Base-by-base conservation (phyloP, 2,113 vertebrate genomes). In the Opisthocomus hoazin region DNA sequence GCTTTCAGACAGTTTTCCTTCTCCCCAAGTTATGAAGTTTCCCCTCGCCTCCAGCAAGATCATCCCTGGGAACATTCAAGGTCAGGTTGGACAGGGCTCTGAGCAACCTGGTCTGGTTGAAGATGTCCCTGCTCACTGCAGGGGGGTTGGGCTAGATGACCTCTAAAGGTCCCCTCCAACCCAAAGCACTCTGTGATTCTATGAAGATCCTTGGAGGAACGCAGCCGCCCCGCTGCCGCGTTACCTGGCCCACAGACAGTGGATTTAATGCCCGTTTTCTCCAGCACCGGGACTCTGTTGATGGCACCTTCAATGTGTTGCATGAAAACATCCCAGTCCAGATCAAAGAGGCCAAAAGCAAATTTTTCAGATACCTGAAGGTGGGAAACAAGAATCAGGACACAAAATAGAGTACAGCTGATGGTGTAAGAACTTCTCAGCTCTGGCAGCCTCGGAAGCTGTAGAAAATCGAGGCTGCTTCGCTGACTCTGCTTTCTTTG, bases 281-380 rank as follows among this genome's bases (percentile, higher is more conserved):
- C 99, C 97, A 99, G 97, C 70, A 94, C 97, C 0, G 99, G 99
- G 22, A 99, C 98, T 34, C 99, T 98, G 97, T 99, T 99, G 87
- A 99, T 58, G 20, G 99, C 99, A 2, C 99, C 99, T 54, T 99
- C 98, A 0, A 99, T 99, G 92, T 99, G 99, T 74, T 99, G 99
- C 92, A 94, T 98, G 96, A 99, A 99, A 37, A 99, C 98, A 15
- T 99, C 99, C 99, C 99, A 99, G 96, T 99, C 98, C 98, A 99
- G 97, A 92, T 99, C 99, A 89, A 99, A 99, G 83, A 99, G 98
- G 88, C 99, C 98, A 87, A 99, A 99, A 84, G 99, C 98, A 95
- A 99, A 99, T 57, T 98, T 98, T 88, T 99, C 99, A 1, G 98
- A 99, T 13, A 99, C 99, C 99, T 99, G 34, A 45, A 60, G 53